Conservation (phyloP, 2,113 vertebrate genomes). For the Embiotoca jacksoni region DNA sequence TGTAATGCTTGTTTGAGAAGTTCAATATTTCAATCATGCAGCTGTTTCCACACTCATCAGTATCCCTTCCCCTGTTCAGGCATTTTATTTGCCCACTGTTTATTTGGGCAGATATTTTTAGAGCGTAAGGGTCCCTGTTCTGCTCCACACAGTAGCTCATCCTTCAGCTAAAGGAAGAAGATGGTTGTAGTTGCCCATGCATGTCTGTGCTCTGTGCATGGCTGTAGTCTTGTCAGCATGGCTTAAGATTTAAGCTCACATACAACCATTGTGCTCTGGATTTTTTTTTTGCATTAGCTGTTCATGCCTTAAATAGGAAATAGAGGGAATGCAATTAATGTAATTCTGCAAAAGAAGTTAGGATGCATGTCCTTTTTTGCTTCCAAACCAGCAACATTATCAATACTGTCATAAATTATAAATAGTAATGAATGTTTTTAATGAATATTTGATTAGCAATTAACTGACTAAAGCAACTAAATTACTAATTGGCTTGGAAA, state of each 20-base stretch:
- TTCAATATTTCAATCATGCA: conserved; percentile 32
- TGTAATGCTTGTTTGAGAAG: conserved; percentile 17
- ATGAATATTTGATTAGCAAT: conserved; percentile 15
- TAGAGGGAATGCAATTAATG: not conserved
- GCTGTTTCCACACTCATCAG: not conserved
- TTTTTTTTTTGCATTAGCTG: not conserved
- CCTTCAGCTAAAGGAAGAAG: conserved; percentile 19
- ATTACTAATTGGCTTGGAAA: conserved; percentile 26
- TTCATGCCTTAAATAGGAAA: conserved; percentile 21
- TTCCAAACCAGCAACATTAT: not conserved
- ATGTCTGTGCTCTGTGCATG: conserved; percentile 18
- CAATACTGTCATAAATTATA: not conserved
- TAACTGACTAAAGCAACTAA: not conserved
- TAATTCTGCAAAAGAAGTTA: not conserved
- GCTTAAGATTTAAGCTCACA: conserved; percentile 13
- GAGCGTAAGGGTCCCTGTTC: conserved; percentile 44
- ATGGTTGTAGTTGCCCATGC: conserved; percentile 32
- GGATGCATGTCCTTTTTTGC: not conserved
- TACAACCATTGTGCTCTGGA: not conserved
- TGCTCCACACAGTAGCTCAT: conserved; percentile 33
- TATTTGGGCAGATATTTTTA: conserved; percentile 68
- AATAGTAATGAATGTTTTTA: conserved; percentile 1
- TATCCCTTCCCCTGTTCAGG: conserved; percentile 15
- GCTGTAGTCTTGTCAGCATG: conserved; percentile 33
- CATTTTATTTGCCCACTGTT: conserved; percentile 51